Conservation (phyloP, 2,113 vertebrate genomes). For the Macroglossus sobrinus region DNA sequence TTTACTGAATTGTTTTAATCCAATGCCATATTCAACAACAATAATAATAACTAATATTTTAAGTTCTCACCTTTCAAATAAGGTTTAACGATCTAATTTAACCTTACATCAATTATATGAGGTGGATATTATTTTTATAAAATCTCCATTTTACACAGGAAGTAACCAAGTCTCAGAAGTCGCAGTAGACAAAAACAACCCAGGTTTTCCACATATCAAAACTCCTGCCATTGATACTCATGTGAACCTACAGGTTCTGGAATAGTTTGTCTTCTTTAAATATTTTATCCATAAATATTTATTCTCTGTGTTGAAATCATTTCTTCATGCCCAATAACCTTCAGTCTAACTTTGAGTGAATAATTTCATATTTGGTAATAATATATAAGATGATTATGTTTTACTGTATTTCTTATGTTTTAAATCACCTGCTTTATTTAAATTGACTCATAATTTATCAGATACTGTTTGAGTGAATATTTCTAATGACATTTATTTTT, state of each 20-base stretch:
- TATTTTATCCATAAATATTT: neutral
- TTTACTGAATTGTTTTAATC: neutral
- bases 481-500: slow-evolving; percentile 1
- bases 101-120: too few species aligned
- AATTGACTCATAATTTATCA: neutral
- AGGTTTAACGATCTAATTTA: too few species aligned
- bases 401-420: slow-evolving; percentile 13
- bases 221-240: neutral
- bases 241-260: neutral
- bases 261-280: neutral
- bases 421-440: neutral
- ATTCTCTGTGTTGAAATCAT: neutral
- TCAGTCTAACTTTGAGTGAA: neutral
- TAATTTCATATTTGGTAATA: neutral
- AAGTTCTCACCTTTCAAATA: neutral
- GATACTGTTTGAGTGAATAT: neutral
- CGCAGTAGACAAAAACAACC: neutral
- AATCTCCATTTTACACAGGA: neutral
- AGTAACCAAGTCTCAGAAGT: neutral
- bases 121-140: neutral
- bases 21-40: neutral
- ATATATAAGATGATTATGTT: neutral
- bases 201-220: neutral
- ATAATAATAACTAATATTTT: neutral
- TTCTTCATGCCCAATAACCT: neutral